Base-by-base conservation (phyloP, 1,140 invertebrate genomes). In the Reticulitermes speratus region DNA sequence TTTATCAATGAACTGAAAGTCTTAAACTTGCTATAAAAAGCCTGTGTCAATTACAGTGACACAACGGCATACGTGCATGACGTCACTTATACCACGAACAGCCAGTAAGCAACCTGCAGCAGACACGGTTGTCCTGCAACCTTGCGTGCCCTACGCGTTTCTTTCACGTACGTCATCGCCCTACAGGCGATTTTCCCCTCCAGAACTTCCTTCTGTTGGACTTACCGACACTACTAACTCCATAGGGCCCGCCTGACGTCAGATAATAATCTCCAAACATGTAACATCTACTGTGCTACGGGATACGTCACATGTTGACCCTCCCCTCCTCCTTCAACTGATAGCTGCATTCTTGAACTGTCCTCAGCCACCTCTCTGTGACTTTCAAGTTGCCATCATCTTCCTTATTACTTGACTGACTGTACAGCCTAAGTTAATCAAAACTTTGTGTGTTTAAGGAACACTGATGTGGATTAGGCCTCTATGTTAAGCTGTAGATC, bases 181-280 rank as follows among this genome's bases (percentile, higher is more conserved):
- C 59, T 19, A 65, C 2, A n/a, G 65, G 65, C 5, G n/a, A 25
- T 14, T 30, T 75, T 11, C 65, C 65, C 65, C 9, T 75, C n/a
- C 14, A 30, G 14, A 30, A 75, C 65, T 75, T 25, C 25, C 7
- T 75, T 30, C 59, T 65, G 8, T 65, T 65, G 1, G 21, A n/a
- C 12, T 6, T 30, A 30, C 65, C 65, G n/a, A 25, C n/a, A 30
- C 65, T 75, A 30, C 23, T 75, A 30, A 30, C 25, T 25, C 48
- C 14, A 44, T 2, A 84, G 44, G 83, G 48, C 14, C 83, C 16
- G n/a, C 83, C 25, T 84, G 83, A 84, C 44, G 83, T 84, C 9
- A 84, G 83, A 32, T 84, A 84, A 84, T 84, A 84, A 84, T 84
- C 83, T 84, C 21, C 38, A 44, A 84, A 84, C 7, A 84, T 44